These are phyloP conservation scores for Prostheceraeus crozeri DNA, from an alignment of 2,888 invertebrate species.

Conservation along the genomic window DNA sequence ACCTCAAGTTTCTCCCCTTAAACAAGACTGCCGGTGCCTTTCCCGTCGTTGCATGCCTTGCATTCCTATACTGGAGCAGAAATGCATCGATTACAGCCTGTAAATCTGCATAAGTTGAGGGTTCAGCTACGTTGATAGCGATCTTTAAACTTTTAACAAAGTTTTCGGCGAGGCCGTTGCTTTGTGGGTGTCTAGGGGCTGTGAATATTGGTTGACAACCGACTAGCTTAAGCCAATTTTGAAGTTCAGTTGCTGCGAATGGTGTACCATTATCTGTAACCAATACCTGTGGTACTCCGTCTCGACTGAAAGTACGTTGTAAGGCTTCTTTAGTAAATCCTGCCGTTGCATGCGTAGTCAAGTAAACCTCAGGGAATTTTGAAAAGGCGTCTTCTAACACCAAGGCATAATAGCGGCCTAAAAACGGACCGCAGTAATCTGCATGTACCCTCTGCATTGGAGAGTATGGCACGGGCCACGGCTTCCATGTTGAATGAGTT, in stretches of 20 bases:
- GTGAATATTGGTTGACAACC: neutral
- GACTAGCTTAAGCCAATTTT: conserved; percentile 12
- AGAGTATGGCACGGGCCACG: conserved; percentile 10
- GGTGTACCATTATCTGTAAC: conserved; percentile 9
- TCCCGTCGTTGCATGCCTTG: neutral
- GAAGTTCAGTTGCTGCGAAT: neutral
- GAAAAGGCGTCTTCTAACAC: conserved; percentile 13
- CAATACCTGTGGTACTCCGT: neutral
- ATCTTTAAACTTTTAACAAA: conserved; percentile 10
- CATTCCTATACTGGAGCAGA: conserved; percentile 9
- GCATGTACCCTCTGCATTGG: conserved; percentile 11
- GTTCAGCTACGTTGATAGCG: neutral
- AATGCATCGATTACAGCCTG: neutral
- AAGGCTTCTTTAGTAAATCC: conserved; percentile 3
- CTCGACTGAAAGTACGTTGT: conserved; percentile 22
- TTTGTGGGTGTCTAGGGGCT: conserved; percentile 7
- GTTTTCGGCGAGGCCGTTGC: conserved; percentile 4
- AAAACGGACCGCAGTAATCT: conserved; percentile 2
- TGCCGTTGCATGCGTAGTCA: conserved; percentile 5
- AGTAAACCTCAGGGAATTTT: conserved; percentile 7
- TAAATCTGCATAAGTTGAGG: neutral
- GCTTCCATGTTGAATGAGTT: conserved; percentile 7
- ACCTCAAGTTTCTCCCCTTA: neutral
- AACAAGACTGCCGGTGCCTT: neutral
- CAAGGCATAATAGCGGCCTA: conserved; percentile 1